These are phyloP conservation scores for Aleiodes testaceus DNA, from an alignment of 2,888 invertebrate species.

Conservation along the genomic window DNA sequence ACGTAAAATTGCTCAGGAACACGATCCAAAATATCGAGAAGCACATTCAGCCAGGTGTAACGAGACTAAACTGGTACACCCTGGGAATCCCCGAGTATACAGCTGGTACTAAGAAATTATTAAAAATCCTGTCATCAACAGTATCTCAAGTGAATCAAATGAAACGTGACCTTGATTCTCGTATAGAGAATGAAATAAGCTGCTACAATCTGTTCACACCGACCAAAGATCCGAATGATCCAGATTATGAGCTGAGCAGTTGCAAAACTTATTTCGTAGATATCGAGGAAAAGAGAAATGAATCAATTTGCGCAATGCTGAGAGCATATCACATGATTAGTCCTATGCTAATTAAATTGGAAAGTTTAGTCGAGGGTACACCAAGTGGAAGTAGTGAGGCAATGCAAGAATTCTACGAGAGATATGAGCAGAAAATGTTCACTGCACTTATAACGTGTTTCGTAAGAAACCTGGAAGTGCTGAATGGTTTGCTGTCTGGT, in stretches of 20 bases:
- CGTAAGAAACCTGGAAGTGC: slow-evolving; percentile 80
- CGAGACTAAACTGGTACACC: slow-evolving; percentile 90
- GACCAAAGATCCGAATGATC: slow-evolving; percentile 16
- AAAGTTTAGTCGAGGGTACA: slow-evolving; percentile 86
- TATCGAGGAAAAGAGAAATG: slow-evolving; percentile 81
- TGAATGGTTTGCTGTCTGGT: slow-evolving; percentile 77
- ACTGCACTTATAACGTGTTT: slow-evolving; percentile 76
- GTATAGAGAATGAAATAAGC: slow-evolving; percentile 61
- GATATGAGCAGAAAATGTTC: slow-evolving; percentile 89
- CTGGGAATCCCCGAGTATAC: slow-evolving; percentile 86
- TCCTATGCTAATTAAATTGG: slow-evolving; percentile 88
- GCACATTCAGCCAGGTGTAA: slow-evolving; percentile 85
- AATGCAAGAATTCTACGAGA: slow-evolving; percentile 85
- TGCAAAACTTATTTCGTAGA: slow-evolving; percentile 82
- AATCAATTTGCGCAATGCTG: slow-evolving; percentile 80
- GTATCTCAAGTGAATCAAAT: slow-evolving; percentile 80
- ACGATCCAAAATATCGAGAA: slow-evolving; percentile 83
- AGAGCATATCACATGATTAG: slow-evolving; percentile 86
- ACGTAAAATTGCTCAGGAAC: slow-evolving; percentile 82
- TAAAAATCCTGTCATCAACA: slow-evolving; percentile 79
- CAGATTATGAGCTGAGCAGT: slow-evolving; percentile 48
- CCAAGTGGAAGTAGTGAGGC: slow-evolving; percentile 83
- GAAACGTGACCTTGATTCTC: slow-evolving; percentile 60
- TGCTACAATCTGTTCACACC: slow-evolving; percentile 62
- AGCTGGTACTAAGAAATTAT: slow-evolving; percentile 74